Percentiles rank a stretch among this genome's conserved stretches.
Evolutionary conservation across 2,888 invertebrate species (phyloP).

Genomic region (Chaitophorus viminalis): DNA sequence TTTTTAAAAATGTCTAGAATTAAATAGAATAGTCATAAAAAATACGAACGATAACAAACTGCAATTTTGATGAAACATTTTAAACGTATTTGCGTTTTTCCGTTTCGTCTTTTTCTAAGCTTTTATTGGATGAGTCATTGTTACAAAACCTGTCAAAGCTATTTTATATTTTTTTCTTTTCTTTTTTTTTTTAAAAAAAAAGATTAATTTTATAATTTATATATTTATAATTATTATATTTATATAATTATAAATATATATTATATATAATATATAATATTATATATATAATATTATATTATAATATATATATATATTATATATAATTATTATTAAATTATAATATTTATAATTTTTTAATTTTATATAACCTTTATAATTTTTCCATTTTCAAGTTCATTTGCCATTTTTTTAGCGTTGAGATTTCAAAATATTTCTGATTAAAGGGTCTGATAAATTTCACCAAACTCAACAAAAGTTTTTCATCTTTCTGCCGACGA

Average conservation of each 20-base stretch:
- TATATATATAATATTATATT: too few species aligned
- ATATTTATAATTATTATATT: too few species aligned
- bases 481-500: not conserved
- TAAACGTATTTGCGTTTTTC: conserved; percentile 35
- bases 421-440: conserved; percentile 40
- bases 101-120: conserved; percentile 16
- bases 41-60: conserved; percentile 47
- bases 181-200: too few species aligned
- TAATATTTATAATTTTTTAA: too few species aligned
- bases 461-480: conserved; percentile 5
- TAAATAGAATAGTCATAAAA: not conserved
- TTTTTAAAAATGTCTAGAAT: not conserved
- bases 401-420: not conserved
- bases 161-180: too few species aligned
- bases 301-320: too few species aligned
- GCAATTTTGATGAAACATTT: conserved; percentile 47
- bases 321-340: too few species aligned
- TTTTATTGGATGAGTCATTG: conserved; percentile 31
- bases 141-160: conserved; percentile 25
- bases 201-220: too few species aligned
- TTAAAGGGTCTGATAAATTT: conserved; percentile 17
- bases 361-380: conserved; percentile 39
- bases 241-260: too few species aligned
- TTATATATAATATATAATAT: too few species aligned
- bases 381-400: conserved; percentile 1